These are phyloP conservation scores for Stenchaetothrips biformis DNA, from an alignment of 2,888 invertebrate genomes.

Conservation along the genomic window DNA sequence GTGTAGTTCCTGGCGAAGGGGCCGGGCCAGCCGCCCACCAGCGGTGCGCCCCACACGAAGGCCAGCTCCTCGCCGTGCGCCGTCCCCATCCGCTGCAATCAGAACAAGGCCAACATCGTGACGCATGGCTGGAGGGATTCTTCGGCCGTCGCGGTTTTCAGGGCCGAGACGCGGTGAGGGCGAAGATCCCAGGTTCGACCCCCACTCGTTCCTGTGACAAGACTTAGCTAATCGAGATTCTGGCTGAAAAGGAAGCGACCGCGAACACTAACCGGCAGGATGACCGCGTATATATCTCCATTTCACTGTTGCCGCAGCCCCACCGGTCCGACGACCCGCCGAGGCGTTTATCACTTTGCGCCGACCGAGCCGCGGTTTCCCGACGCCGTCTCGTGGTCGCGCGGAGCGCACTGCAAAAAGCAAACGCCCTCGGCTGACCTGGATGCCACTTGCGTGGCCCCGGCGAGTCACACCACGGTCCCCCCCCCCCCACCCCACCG, in stretches of 20 bases:
- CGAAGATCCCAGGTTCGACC: no score
- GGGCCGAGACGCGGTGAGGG: no score
- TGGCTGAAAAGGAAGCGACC: no score
- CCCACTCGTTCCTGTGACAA: no score
- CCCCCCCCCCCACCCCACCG: slow-evolving; percentile 7
- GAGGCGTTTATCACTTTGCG: not conserved
- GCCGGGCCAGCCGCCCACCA: slow-evolving; percentile 69
- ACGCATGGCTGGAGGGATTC: not conserved
- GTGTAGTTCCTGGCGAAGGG: slow-evolving; percentile 87
- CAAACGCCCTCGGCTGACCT: no score
- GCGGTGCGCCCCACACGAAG: slow-evolving; percentile 85
- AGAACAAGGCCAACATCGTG: slow-evolving; percentile 38
- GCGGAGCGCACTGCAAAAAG: no score
- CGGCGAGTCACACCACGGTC: not conserved
- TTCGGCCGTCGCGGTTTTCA: slow-evolving; percentile 14
- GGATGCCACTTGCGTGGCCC: not conserved
- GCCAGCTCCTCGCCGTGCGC: slow-evolving; percentile 89
- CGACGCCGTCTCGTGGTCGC: no score
- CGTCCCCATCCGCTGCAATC: slow-evolving; percentile 75
- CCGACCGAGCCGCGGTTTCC: not conserved
- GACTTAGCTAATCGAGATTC: no score
- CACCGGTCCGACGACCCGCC: not conserved
- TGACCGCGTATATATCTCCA: slow-evolving; percentile 27
- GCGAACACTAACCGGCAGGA: no score
- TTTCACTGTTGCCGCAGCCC: slow-evolving; percentile 22